A percentile compares a stretch with the other conserved stretches of the same genome.
Conservation (phyloP, 2,797 vertebrate species). For the Tolypeutes matacus region DNA sequence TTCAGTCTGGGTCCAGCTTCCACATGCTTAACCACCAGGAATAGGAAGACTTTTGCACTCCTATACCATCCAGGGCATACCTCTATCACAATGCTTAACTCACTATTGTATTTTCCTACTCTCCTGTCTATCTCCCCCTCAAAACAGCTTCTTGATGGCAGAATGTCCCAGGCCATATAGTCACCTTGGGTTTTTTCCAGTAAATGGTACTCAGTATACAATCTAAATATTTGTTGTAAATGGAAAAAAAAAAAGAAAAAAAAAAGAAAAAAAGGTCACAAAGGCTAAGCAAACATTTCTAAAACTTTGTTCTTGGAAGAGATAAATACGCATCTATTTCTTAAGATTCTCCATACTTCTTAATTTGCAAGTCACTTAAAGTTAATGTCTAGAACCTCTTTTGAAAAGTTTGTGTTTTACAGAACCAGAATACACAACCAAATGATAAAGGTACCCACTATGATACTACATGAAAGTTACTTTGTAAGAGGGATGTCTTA, state of each 20-base stretch:
- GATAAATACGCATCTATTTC: slow-evolving; percentile 47
- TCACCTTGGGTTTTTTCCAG: not conserved
- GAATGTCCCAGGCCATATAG: not conserved
- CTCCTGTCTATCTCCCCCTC: not conserved
- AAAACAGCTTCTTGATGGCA: slow-evolving; percentile 46
- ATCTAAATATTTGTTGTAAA: slow-evolving; percentile 51
- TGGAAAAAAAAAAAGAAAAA: not conserved
- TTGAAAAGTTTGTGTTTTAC: not conserved
- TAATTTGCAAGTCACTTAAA: slow-evolving; percentile 42
- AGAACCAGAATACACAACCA: slow-evolving; percentile 44
- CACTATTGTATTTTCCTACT: not conserved
- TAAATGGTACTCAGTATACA: not conserved
- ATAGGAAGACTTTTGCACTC: not conserved
- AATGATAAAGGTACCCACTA: slow-evolving; percentile 32
- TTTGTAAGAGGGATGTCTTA: slow-evolving; percentile 40
- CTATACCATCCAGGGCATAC: not conserved
- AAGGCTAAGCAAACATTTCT: not conserved
- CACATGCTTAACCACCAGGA: not conserved
- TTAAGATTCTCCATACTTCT: slow-evolving; percentile 19
- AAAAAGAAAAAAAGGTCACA: not conserved
- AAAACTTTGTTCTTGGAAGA: slow-evolving; percentile 42
- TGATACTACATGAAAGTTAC: slow-evolving; percentile 51
- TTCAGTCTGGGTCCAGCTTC: slow-evolving; percentile 8
- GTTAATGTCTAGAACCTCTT: not conserved
- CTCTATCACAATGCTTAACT: not conserved